These are phyloP conservation scores for Portevinia maculata DNA, from an alignment of 2,888 invertebrate species.

Conservation along the genomic window DNA sequence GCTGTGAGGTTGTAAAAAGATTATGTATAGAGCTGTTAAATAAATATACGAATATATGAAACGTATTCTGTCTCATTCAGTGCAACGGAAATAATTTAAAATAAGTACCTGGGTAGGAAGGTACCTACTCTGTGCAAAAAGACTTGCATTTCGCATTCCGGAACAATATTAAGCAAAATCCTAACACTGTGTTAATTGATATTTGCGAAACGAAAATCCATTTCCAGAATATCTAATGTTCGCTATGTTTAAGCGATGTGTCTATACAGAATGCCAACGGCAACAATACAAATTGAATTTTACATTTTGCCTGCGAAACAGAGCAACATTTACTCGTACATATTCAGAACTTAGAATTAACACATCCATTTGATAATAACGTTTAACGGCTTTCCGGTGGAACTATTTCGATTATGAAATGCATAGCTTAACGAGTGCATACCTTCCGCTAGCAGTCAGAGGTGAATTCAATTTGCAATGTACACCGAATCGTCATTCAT, in stretches of 20 bases:
- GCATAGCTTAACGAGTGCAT: background rate
- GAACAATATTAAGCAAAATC: constrained; percentile 3
- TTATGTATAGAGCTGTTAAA: no score
- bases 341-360: constrained; percentile 23
- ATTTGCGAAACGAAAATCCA: constrained; percentile 41
- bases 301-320: constrained; percentile 48
- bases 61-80: no score
- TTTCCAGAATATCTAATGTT: constrained; percentile 44
- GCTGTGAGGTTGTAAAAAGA: no score
- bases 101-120: background rate
- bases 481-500: no score
- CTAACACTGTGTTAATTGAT: constrained; percentile 56
- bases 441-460: constrained; percentile 4
- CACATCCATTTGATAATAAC: background rate
- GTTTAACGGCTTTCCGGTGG: background rate
- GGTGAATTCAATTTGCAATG: constrained; percentile 29
- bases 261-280: constrained; percentile 42
- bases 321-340: background rate
- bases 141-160: background rate
- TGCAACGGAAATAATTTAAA: background rate
- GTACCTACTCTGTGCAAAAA: no score
- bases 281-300: constrained; percentile 68
- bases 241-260: constrained; percentile 50
- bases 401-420: constrained; percentile 24
- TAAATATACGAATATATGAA: no score